Percentiles rank a stretch among this genome's conserved stretches.
phyloP scores from a whole-genome alignment of 2,113 vertebrate species.

The Parus major region DNA sequence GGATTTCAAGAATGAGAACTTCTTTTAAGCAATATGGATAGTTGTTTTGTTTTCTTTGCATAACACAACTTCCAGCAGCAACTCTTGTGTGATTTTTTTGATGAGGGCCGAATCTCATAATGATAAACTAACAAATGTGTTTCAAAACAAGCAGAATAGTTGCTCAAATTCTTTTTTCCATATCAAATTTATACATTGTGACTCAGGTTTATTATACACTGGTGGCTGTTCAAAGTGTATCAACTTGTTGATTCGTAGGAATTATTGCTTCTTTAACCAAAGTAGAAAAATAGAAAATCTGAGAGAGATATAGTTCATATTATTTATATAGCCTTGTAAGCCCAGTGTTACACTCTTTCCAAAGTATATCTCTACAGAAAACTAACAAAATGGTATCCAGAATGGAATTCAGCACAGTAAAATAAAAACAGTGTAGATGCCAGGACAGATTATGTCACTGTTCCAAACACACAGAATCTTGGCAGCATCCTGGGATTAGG shows the following conservation, averaged over 20 bases:
- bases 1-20: neutral
- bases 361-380: neutral
- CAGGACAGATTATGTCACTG: neutral
- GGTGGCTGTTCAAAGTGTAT: neutral
- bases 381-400: neutral
- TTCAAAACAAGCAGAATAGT: neutral
- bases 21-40: neutral
- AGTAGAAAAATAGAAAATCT: neutral
- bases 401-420: neutral
- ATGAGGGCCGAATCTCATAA: neutral
- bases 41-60: neutral
- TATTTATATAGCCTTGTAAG: neutral
- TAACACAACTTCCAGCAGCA: neutral
- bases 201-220: neutral
- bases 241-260: neutral
- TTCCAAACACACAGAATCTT: neutral
- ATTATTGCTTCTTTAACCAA: neutral
- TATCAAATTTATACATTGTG: neutral
- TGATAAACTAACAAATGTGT: neutral
- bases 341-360: neutral
- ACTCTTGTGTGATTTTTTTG: neutral
- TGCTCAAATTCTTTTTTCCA: neutral
- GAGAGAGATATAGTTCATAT: neutral
- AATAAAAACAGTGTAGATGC: neutral
- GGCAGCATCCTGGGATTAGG: neutral